Percentiles rank a stretch among this genome's conserved stretches.
Conservation (phyloP, 2,797 vertebrate genomes). For the Microtus agrestis region DNA sequence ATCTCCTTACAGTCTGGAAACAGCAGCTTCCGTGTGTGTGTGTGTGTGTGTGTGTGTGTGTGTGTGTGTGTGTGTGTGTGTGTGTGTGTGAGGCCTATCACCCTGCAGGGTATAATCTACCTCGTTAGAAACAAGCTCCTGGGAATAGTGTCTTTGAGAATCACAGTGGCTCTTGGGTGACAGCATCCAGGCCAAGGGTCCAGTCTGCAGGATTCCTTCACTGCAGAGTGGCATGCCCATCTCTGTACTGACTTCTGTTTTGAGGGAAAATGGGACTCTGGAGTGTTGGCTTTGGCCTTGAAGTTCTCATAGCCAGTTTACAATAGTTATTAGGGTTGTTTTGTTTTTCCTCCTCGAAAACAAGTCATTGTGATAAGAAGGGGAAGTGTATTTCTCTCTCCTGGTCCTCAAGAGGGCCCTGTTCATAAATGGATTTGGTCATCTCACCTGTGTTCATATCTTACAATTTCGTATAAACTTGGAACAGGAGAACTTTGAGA, state of each 20-base stretch:
- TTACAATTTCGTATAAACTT: slow-evolving; percentile 50
- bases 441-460: slow-evolving; percentile 1
- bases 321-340: not conserved
- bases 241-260: not conserved
- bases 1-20: not conserved
- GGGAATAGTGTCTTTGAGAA: not conserved
- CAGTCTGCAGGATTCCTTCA: not conserved
- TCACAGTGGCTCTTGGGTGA: not conserved
- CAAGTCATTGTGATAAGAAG: not conserved
- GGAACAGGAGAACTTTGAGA: not conserved
- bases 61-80: no score
- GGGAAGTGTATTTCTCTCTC: not conserved
- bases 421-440: not conserved
- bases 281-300: not conserved
- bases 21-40: not conserved
- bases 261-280: not conserved
- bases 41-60: not conserved
- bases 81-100: not conserved
- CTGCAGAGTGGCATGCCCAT: not conserved
- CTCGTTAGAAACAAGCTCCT: not conserved
- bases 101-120: not conserved
- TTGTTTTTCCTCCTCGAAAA: not conserved
- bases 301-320: not conserved
- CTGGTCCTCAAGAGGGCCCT: not conserved
- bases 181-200: not conserved